Evolutionary conservation across 2,797 vertebrate species (phyloP).

Genomic region (Staurois parvus): DNA sequence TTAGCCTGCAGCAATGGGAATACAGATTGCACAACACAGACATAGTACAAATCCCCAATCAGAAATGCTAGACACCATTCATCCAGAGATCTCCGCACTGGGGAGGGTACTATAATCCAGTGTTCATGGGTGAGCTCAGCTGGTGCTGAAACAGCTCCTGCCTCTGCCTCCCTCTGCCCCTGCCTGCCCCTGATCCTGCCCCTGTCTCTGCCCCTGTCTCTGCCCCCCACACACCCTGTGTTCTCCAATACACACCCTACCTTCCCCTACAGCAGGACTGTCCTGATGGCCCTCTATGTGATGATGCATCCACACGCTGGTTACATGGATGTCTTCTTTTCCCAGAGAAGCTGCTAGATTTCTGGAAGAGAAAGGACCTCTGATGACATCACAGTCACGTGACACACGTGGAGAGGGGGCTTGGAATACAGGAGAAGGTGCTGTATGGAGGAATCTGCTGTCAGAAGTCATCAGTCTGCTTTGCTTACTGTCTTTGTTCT

Average conservation of each 20-base stretch:
- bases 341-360: background rate
- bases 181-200: background rate
- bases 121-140: background rate
- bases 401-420: background rate
- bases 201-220: background rate
- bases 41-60: no score
- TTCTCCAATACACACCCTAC: background rate
- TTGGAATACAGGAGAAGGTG: background rate
- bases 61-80: background rate
- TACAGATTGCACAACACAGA: no score
- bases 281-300: background rate
- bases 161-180: background rate
- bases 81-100: background rate
- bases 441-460: background rate
- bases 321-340: background rate
- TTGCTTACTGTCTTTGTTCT: no score
- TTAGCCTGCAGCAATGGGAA: no score
- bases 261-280: background rate
- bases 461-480: no score
- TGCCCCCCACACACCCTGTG: background rate
- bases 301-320: background rate
- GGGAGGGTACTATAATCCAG: no score
- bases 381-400: conserved; percentile 4
- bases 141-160: conserved; percentile 45
- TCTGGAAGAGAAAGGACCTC: background rate